A percentile compares a stretch with the other conserved stretches of the same genome.
Evolutionary conservation across 2,797 vertebrate species (phyloP).

Genomic region (Setipinna tenuifilis): DNA sequence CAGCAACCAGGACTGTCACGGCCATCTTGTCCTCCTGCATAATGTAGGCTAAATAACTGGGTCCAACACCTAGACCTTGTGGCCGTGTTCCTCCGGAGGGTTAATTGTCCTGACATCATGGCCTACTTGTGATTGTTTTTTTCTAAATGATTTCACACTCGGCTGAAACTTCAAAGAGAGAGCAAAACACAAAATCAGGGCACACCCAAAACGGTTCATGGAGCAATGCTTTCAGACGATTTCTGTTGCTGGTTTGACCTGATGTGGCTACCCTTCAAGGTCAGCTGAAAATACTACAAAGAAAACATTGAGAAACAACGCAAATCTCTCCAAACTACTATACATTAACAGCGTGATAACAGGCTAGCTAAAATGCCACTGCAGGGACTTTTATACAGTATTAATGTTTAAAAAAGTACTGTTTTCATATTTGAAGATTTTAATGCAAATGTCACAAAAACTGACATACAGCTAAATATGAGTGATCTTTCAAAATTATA

Average conservation of each 20-base stretch:
- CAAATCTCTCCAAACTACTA: no score
- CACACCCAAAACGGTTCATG: neutral
- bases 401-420: neutral
- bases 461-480: neutral
- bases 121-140: neutral
- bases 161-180: neutral
- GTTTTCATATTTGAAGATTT: no score
- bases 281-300: neutral
- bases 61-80: neutral
- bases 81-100: neutral
- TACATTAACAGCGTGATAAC: no score
- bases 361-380: no score
- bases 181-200: neutral
- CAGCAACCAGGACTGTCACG: neutral
- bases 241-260: neutral
- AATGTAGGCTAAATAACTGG: constrained; percentile 14
- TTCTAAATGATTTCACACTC: neutral
- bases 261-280: neutral
- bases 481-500: neutral
- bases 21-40: neutral
- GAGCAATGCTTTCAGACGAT: neutral
- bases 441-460: neutral
- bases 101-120: constrained; percentile 10
- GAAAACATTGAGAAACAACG: neutral
- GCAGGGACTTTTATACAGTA: no score